Evolutionary conservation across 2,113 vertebrate species (phyloP), one percentile per base, ranked within the genome.

Genomic region (Haplochromis burtoni): DNA sequence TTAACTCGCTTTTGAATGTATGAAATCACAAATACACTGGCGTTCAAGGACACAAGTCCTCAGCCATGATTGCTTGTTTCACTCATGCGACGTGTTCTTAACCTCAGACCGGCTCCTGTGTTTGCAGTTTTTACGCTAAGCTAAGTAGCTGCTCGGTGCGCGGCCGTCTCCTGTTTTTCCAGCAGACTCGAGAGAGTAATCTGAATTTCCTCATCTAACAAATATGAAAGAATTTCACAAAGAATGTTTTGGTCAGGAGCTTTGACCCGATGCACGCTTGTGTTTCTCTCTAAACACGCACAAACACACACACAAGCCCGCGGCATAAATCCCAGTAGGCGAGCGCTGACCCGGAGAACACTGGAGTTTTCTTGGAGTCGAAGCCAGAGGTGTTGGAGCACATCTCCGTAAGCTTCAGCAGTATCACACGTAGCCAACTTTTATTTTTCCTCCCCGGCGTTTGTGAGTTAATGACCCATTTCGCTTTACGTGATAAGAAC

Each of bases 401-500:
- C 59, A 45, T 14, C 90, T 85, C 19, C 79, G 33, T 24, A 33
- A 49, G 55, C 79, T 66, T 88, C 82, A 33, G 26, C 85, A 21
- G 78, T 59, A 76, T 86, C 84, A 68, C 83, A 61, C 49, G 19
- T 10, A 73, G 76, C 45, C 83, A 79, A 82, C 19, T 9, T 90
- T 57, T 86, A 53, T 88, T 31, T 66, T 38, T 33, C 31, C 35
- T 63, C 38, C 79, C 7, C 8, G 10, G 47, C 29, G 35, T 71
- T 78, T 80, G 33, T 78, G 38, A 88, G 80, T 88, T 90, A 94
- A 92, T 93, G 82, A 84, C 45, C 73, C 54, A 1, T 86, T 42
- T 40, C 9, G 13, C 33, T 42, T 84, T 53, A 66, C 49, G 38
- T 88, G 93, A 94, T 94, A 93, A 93, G 31, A 49, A 53, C 80